Evolutionary conservation across 2,888 invertebrate genomes (phyloP).

Genomic region (Lasioglossum villosulum): DNA sequence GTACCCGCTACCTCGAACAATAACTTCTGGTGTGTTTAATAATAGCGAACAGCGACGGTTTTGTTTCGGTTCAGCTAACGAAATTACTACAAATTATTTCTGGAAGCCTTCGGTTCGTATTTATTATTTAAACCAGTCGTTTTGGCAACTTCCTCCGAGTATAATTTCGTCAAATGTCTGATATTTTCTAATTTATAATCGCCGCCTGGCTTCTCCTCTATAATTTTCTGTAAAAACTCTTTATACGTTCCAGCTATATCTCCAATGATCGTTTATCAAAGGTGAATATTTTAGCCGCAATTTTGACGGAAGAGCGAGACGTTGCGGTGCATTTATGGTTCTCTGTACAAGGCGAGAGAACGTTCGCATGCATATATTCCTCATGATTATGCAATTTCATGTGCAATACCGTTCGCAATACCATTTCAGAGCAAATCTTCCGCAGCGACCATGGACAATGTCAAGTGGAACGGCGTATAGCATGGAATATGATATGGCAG

Average conservation of each 20-base stretch:
- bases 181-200: not conserved
- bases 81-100: not conserved
- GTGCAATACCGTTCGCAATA: not conserved
- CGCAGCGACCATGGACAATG: not conserved
- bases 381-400: not conserved
- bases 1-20: not conserved
- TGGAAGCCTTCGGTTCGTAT: not conserved
- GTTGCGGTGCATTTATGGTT: not conserved
- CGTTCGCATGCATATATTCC: not conserved
- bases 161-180: not conserved
- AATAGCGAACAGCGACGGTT: not conserved
- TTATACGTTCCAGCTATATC: not conserved
- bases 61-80: not conserved
- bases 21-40: not conserved
- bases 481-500: not conserved
- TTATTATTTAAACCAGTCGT: not conserved
- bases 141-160: not conserved
- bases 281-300: not conserved
- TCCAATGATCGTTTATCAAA: not conserved
- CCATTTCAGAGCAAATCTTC: not conserved
- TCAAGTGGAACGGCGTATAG: not conserved
- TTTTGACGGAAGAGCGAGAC: not conserved
- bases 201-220: not conserved
- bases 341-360: not conserved
- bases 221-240: not conserved